Conservation (phyloP, 2,797 vertebrate species). For the Pseudotriccus pelzelni region DNA sequence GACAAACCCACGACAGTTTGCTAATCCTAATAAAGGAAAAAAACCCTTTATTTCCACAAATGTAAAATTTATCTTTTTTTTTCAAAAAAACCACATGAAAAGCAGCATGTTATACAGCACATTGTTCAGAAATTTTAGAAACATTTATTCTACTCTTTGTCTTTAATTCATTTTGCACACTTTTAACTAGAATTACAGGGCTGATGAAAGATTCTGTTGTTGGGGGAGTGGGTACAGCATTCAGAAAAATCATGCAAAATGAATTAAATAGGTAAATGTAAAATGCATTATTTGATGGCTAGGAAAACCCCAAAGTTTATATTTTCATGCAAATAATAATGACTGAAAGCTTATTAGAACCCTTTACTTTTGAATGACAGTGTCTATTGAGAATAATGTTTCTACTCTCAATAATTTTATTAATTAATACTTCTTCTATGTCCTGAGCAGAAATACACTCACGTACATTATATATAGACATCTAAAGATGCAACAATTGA, state of each 20-base stretch:
- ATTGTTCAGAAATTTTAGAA: neutral
- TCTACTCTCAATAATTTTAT: neutral
- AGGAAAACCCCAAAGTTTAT: neutral
- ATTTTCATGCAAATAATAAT: neutral
- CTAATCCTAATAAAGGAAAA: neutral
- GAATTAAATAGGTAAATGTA: neutral
- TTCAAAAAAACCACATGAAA: neutral
- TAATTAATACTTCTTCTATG: neutral
- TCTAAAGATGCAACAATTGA: neutral
- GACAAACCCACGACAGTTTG: too few relatives aligned
- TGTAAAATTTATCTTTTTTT: neutral
- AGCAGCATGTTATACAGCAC: neutral
- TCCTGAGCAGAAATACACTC: neutral
- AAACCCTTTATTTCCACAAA: accelerated
- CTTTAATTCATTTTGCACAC: neutral
- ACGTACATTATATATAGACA: neutral
- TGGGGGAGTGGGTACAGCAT: accelerated
- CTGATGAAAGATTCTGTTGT: neutral
- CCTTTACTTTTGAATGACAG: neutral
- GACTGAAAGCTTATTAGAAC: neutral
- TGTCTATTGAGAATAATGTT: neutral
- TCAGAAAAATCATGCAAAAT: neutral
- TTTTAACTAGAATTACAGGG: neutral
- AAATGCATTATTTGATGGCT: neutral
- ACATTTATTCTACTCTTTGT: neutral